Percentiles rank a stretch among this genome's conserved stretches.
These are phyloP conservation scores for Sciurus carolinensis DNA, from an alignment of 2,797 vertebrate genomes.

Conservation along the genomic window DNA sequence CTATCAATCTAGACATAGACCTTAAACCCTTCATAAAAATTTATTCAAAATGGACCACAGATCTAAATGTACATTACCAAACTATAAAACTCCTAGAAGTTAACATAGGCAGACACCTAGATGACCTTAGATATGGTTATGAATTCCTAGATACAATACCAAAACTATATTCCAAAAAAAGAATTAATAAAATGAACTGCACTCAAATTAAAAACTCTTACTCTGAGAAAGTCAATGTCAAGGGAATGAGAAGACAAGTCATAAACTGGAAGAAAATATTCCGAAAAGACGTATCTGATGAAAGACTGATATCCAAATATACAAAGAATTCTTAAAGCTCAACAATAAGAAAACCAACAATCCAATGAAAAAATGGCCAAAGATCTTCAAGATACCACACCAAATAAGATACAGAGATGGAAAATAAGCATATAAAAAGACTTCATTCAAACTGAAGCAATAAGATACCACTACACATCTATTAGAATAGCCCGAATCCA, in stretches of 20 bases:
- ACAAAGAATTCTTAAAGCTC: neutral
- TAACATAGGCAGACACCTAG: neutral
- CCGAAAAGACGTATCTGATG: neutral
- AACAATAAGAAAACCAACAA: slow-evolving; percentile 16
- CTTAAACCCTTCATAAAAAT: neutral
- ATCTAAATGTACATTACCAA: neutral
- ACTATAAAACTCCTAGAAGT: neutral
- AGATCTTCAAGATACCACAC: neutral
- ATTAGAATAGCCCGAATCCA: neutral
- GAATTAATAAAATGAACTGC: neutral
- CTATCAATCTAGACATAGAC: neutral
- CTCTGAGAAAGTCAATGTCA: neutral
- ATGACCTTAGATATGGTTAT: neutral
- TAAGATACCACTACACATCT: neutral
- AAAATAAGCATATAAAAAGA: neutral
- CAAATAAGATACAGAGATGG: neutral
- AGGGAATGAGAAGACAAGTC: neutral
- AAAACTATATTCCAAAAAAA: neutral
- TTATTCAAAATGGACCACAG: neutral
- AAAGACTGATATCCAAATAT: neutral
- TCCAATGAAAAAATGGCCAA: neutral
- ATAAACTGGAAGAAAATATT: neutral
- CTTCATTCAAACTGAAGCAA: neutral
- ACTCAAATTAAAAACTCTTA: neutral
- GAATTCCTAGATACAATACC: neutral